These are phyloP conservation scores for Microtus oregoni DNA, from an alignment of 2,113 vertebrate genomes.

Conservation along the genomic window DNA sequence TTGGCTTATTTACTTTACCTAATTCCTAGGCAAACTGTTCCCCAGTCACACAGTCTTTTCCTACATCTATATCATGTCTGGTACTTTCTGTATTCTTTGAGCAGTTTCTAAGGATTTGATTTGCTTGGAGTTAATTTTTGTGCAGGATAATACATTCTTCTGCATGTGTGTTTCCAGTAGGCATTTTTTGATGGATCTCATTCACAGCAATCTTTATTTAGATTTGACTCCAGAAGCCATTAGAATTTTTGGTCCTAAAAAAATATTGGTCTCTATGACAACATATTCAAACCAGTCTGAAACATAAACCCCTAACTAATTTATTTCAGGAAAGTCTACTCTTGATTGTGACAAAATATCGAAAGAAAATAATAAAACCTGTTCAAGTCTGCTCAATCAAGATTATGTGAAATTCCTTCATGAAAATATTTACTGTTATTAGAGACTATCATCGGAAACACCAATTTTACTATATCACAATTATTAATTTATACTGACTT, in stretches of 20 bases:
- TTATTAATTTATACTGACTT: background rate
- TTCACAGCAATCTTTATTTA: background rate
- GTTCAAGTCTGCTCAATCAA: background rate
- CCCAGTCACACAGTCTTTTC: background rate
- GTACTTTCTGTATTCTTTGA: background rate
- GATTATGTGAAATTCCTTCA: background rate
- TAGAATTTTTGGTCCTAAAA: background rate
- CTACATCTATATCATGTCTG: background rate
- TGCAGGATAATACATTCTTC: no score
- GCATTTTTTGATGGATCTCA: background rate
- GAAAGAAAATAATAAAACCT: background rate
- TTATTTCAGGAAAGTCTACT: background rate
- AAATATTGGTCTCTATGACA: background rate
- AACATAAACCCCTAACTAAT: background rate
- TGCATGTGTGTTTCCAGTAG: background rate
- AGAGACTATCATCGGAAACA: background rate
- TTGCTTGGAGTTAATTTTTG: background rate
- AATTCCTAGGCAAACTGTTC: background rate
- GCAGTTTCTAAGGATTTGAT: background rate
- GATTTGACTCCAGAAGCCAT: background rate
- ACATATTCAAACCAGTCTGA: background rate
- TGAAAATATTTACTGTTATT: background rate
- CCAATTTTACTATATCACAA: background rate
- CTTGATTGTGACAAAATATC: background rate
- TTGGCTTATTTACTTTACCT: background rate